Conservation (phyloP, 2,797 vertebrate genomes). For the Mycteria americana region DNA sequence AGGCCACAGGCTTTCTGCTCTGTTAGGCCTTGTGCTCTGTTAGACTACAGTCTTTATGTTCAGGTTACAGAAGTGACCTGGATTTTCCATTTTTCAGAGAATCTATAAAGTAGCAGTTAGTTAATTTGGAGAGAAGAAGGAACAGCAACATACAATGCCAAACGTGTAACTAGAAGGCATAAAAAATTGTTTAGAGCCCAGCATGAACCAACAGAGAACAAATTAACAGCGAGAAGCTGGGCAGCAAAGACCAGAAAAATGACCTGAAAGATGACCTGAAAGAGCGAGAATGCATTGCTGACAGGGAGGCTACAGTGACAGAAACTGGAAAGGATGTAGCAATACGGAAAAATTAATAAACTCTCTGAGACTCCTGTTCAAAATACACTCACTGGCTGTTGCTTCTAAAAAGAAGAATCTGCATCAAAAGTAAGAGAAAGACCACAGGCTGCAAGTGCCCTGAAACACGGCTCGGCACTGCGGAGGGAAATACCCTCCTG, state of each 20-base stretch:
- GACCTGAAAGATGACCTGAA: background rate
- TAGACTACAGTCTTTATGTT: background rate
- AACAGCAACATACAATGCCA: background rate
- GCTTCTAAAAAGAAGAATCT: background rate
- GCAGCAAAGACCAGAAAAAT: background rate
- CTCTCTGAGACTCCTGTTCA: background rate
- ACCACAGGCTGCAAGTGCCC: background rate
- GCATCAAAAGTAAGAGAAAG: background rate
- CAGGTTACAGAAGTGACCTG: background rate
- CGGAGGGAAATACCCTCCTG: background rate
- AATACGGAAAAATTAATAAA: background rate
- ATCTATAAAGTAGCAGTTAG: background rate
- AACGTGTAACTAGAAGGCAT: background rate
- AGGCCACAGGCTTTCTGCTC: background rate
- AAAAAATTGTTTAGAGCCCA: background rate
- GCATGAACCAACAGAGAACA: background rate
- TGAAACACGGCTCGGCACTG: background rate
- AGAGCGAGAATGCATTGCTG: accelerated
- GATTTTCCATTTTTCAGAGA: conserved; percentile 12
- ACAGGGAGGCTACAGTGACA: background rate
- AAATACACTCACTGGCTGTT: background rate
- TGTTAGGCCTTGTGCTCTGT: background rate
- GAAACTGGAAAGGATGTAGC: background rate
- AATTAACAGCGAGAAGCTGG: background rate
- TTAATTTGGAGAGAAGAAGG: background rate